Base-by-base conservation (phyloP, 2,888 invertebrate genomes). In the Acrobasis suavella region DNA sequence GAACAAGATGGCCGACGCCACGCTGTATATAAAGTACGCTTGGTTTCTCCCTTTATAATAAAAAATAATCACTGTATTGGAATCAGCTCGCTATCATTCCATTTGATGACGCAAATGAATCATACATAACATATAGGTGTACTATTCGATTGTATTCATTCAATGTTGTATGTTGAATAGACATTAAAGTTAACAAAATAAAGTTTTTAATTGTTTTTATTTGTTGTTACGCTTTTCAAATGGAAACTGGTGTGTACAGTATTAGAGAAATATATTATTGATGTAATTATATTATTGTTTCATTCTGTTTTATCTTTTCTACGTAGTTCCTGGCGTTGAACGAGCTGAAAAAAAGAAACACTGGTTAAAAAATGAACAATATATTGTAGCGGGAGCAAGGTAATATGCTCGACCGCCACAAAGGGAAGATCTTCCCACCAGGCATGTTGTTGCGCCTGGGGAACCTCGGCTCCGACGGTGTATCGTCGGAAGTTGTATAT, bases 41-140 rank as follows among this genome's bases (percentile, higher is more conserved):
- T 82, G 74, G 70, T 74, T 78, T 72, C 46, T 70, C 67, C 73
- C 66, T 69, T 69, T 69, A 71, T 68, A 69, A 32, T 32, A 32
- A 7, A 32, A 32, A 56, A 62, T 72, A 74, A 73, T 69, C 69
- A 71, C 62, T 72, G 65, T 74, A 72, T 70, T 69, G 69, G 72
- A 74, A 85, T 89, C 88, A 89, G 89, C 87, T 91, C 86, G 87
- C 85, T 89, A 88, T 87, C 91, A 91, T 91, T 91, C 91, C 91
- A 87, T 76, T 74, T 64, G 66, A 72, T 75, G 81, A 85, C 81
- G 78, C 82, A 76, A 69, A 75, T 70, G 82, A 85, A 77, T 32
- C 32, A 75, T 70, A 65, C 32, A 52, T 60, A 62, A 65, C 71
- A 70, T 69, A 68, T 67, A 73, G 66, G 74, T 79, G 72, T 80